phyloP scores from a whole-genome alignment of 2,797 vertebrate genomes.

The Cirrhinus mrigala region DNA sequence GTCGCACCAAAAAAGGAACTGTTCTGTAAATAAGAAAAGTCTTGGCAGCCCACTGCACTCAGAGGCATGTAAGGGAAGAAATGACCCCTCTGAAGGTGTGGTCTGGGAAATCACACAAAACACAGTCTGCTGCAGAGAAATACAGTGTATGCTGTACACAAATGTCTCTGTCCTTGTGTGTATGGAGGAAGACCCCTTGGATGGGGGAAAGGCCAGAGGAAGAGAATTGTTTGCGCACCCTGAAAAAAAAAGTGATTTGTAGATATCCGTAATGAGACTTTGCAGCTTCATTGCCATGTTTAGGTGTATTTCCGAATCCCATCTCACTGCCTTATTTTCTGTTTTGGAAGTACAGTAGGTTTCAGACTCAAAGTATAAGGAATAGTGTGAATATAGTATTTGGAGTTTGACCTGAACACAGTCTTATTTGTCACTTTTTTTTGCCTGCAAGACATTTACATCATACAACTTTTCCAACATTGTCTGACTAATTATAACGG shows the following conservation, averaged over 20 bases:
- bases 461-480: not conserved
- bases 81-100: conserved; percentile 59
- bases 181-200: not conserved
- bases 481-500: not conserved
- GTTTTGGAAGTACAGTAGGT: not conserved
- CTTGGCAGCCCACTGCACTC: conserved; percentile 56
- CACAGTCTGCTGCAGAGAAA: conserved; percentile 51
- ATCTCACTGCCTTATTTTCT: not conserved
- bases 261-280: conserved; percentile 15
- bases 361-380: not conserved
- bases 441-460: not conserved
- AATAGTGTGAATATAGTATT: not conserved
- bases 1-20: conserved; percentile 74
- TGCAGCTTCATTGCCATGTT: conserved; percentile 60
- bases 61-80: conserved; percentile 68
- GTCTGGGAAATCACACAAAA: conserved; percentile 47
- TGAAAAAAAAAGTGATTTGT: not conserved
- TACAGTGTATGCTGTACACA: conserved; percentile 15
- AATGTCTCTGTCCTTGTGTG: conserved; percentile 33
- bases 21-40: conserved; percentile 67
- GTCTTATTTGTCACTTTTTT: not conserved
- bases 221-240: not conserved
- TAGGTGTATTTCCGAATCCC: conserved; percentile 42
- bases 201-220: not conserved
- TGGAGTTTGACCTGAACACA: not conserved